Percentiles rank a stretch among this genome's conserved stretches.
Conservation (phyloP, 2,797 vertebrate genomes). For the Typhlichthys subterraneus region DNA sequence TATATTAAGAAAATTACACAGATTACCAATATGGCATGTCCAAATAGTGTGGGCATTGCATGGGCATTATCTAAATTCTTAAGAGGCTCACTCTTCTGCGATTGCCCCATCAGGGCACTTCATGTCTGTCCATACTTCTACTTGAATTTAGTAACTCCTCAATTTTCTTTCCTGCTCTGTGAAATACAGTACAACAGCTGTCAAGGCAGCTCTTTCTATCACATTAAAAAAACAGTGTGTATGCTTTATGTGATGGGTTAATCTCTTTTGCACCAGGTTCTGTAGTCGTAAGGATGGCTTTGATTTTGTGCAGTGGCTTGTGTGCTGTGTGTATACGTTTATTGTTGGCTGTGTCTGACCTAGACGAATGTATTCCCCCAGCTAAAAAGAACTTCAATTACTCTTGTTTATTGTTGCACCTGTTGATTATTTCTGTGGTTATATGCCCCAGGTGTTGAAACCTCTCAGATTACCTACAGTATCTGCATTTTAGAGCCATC, state of each 20-base stretch:
- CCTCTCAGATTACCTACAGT: background rate
- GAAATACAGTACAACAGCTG: background rate
- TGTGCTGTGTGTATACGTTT: constrained; percentile 7
- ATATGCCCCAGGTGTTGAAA: constrained; percentile 1
- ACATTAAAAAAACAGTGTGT: background rate
- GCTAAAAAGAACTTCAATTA: constrained; percentile 4
- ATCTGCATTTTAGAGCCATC: background rate
- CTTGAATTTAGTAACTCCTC: constrained; percentile 5
- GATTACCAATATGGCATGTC: constrained; percentile 4
- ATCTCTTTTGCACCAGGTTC: background rate
- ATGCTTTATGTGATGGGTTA: constrained; percentile 2
- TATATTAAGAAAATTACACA: constrained; percentile 7
- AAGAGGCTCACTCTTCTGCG: background rate
- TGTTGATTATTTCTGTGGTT: constrained; percentile 6
- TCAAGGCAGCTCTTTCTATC: background rate
- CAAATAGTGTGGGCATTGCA: constrained; percentile 31
- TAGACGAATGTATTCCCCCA: constrained; percentile 18
- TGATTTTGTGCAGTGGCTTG: constrained; percentile 19
- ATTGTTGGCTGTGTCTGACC: constrained; percentile 7
- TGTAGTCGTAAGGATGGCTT: background rate
- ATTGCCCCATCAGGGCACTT: background rate
- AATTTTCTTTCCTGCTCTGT: background rate
- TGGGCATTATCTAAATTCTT: constrained; percentile 35
- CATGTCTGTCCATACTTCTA: background rate
- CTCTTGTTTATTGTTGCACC: constrained; percentile 2